A percentile compares a stretch with the other conserved stretches of the same genome.
Conservation (phyloP, 2,797 vertebrate species). For the Notolepis coatsorum region DNA sequence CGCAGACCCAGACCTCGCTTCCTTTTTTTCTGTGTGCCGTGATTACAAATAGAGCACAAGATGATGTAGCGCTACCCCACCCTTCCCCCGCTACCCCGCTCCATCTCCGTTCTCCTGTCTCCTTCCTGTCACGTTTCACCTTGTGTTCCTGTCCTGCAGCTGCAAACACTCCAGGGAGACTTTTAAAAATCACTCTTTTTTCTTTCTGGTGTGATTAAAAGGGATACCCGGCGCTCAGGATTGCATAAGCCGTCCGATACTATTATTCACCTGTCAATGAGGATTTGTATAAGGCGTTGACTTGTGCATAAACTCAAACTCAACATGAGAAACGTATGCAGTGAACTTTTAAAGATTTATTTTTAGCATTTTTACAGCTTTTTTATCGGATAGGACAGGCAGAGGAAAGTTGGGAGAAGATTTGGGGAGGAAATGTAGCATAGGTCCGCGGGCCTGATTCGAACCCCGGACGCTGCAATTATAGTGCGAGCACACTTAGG, state of each 20-base stretch:
- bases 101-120: constrained; percentile 7
- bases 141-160: constrained; percentile 16
- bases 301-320: too few relatives aligned
- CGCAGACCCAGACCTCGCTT: constrained; percentile 17
- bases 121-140: constrained; percentile 35
- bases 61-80: constrained; percentile 20
- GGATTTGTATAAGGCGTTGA: too few relatives aligned
- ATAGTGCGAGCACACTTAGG: too few relatives aligned
- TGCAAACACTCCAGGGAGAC: constrained; percentile 19
- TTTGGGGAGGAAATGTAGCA: too few relatives aligned
- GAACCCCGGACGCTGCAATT: too few relatives aligned
- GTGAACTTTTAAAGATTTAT: too few relatives aligned
- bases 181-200: constrained; percentile 6
- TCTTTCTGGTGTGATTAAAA: background rate
- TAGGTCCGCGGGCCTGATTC: too few relatives aligned
- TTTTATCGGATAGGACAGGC: too few relatives aligned
- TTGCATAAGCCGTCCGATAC: background rate
- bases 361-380: too few relatives aligned
- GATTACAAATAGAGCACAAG: constrained; percentile 65
- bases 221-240: background rate
- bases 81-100: background rate
- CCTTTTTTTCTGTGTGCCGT: constrained; percentile 51
- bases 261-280: background rate
- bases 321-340: too few relatives aligned
- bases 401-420: too few relatives aligned